Percentiles rank a stretch among this genome's conserved stretches.
phyloP scores from a whole-genome alignment of 2,888 invertebrate species.

The Drosophila bunnanda region DNA sequence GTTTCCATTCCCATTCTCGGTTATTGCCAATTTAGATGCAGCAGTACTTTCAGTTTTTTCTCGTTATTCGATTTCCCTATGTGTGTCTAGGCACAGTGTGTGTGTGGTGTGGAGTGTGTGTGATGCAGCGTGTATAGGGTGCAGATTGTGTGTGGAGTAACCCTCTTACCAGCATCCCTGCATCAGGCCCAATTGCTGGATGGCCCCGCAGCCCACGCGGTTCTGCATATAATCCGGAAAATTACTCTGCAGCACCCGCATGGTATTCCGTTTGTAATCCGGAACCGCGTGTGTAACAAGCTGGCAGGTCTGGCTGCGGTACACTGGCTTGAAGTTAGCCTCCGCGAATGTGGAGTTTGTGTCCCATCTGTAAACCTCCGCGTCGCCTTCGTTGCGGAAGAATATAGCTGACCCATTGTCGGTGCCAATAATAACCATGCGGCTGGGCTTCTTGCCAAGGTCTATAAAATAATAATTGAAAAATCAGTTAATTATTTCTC shows the following conservation, averaged over 20 bases:
- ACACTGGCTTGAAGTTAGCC: constrained; percentile 86
- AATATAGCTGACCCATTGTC: constrained; percentile 87
- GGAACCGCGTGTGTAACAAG: constrained; percentile 87
- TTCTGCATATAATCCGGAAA: constrained; percentile 88
- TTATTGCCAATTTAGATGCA: constrained; percentile 56
- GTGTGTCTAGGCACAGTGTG: background rate
- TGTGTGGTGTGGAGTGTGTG: constrained; percentile 14
- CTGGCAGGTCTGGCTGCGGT: constrained; percentile 85
- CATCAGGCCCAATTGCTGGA: constrained; percentile 85
- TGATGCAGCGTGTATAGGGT: constrained; percentile 4
- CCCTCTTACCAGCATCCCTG: constrained; percentile 81
- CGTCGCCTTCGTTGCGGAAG: constrained; percentile 87
- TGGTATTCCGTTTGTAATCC: constrained; percentile 86
- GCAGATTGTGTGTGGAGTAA: constrained; percentile 6
- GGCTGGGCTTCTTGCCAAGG: constrained; percentile 86
- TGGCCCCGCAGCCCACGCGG: constrained; percentile 87
- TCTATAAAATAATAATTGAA: constrained; percentile 73
- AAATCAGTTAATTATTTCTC: background rate
- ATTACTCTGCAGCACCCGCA: constrained; percentile 88
- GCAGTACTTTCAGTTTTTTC: constrained; percentile 28
- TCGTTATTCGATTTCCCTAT: constrained; percentile 8
- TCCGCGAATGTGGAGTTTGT: constrained; percentile 84
- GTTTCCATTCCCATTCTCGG: constrained; percentile 4
- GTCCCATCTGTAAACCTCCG: constrained; percentile 87
- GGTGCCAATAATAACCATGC: constrained; percentile 87